A percentile compares a stretch with the other conserved stretches of the same genome.
These are phyloP conservation scores for Ectobius pallidus DNA, from an alignment of 2,888 invertebrate species.

Conservation along the genomic window DNA sequence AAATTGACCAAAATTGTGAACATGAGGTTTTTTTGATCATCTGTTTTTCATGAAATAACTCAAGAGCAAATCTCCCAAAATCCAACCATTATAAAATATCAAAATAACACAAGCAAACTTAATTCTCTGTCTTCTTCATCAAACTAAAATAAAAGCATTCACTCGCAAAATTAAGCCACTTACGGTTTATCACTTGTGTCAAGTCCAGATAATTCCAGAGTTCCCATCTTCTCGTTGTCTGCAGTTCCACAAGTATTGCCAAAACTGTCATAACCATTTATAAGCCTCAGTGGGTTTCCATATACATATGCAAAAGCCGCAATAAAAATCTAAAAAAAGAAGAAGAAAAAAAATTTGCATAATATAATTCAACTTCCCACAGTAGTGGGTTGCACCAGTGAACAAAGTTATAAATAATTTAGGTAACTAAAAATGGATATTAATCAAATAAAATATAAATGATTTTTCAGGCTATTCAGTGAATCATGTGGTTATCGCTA, in stretches of 20 bases:
- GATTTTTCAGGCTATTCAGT: too few species aligned
- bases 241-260: slow-evolving; percentile 92
- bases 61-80: too few species aligned
- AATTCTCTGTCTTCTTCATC: too few species aligned
- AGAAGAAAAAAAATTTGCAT: too few species aligned
- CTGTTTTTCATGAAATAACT: too few species aligned
- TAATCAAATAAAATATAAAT: neutral
- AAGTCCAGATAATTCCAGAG: slow-evolving; percentile 77
- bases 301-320: slow-evolving; percentile 88
- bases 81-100: too few species aligned
- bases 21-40: too few species aligned
- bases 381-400: neutral
- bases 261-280: slow-evolving; percentile 93
- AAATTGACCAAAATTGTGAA: too few species aligned
- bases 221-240: slow-evolving; percentile 74
- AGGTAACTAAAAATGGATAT: neutral
- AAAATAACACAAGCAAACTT: too few species aligned
- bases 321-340: slow-evolving; percentile 70
- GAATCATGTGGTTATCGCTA: too few species aligned
- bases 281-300: slow-evolving; percentile 82
- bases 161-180: too few species aligned
- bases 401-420: neutral
- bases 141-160: too few species aligned
- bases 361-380: neutral
- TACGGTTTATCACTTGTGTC: slow-evolving; percentile 77